Percentiles rank a stretch among this genome's conserved stretches.
These are phyloP conservation scores for Euura lappo DNA, from an alignment of 1,140 invertebrate genomes.

Conservation along the genomic window DNA sequence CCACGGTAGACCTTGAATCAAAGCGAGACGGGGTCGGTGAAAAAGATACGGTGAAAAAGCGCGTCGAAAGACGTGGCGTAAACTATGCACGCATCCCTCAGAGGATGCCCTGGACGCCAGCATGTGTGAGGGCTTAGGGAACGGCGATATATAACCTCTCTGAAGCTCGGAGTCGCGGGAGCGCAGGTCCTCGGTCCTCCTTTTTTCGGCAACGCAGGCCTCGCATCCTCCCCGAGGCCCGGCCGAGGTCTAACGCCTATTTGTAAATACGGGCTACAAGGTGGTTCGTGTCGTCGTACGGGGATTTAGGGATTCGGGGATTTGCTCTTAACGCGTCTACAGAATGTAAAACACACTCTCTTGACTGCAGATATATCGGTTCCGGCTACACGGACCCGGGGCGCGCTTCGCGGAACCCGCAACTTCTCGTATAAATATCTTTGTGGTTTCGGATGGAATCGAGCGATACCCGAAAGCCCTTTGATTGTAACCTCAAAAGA, in stretches of 20 bases:
- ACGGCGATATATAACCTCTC: not conserved
- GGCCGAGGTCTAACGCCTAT: not conserved
- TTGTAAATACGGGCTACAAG: slow-evolving; percentile 5
- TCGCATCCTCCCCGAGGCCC: no score
- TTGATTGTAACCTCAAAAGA: no score
- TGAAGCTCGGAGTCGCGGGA: not conserved
- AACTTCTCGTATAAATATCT: no score
- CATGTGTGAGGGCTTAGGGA: not conserved
- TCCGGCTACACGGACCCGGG: not conserved
- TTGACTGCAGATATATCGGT: slow-evolving; percentile 5
- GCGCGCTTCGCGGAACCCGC: not conserved
- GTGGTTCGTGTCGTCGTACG: slow-evolving; percentile 3
- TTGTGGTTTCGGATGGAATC: no score
- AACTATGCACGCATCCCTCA: not conserved
- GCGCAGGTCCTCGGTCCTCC: no score
- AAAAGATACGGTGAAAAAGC: not conserved
- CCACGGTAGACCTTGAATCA: no score
- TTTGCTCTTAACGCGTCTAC: not conserved
- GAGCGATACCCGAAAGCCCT: no score
- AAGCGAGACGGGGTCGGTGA: not conserved
- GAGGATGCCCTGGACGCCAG: not conserved
- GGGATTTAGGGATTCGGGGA: slow-evolving; percentile 6
- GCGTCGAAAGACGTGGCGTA: not conserved
- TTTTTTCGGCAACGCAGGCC: no score
- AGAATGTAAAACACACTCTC: not conserved